These are phyloP conservation scores for Fissipunctia ypsillon DNA, from an alignment of 2,888 invertebrate genomes.

Conservation along the genomic window DNA sequence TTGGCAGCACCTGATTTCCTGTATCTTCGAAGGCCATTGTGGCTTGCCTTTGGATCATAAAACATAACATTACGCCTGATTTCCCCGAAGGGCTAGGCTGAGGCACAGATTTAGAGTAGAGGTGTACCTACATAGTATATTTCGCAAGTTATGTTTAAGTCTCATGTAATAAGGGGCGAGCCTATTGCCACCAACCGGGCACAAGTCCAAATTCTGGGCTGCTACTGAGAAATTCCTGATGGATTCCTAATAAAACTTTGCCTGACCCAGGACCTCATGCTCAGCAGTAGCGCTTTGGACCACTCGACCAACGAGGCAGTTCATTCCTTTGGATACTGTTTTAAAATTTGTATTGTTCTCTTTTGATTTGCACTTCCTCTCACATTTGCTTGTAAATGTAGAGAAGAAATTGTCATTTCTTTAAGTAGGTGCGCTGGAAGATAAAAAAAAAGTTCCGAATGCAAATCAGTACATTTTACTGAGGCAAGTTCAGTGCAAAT, in stretches of 20 bases:
- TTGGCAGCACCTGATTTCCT: not conserved
- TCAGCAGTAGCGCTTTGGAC: not conserved
- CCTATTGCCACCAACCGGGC: not conserved
- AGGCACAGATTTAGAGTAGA: not conserved
- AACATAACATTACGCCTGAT: not conserved
- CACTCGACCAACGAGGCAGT: not conserved
- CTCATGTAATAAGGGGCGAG: not conserved
- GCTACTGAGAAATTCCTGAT: not conserved
- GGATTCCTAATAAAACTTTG: not conserved
- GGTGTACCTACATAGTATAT: not conserved
- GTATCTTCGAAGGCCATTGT: not conserved
- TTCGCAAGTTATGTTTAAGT: not conserved
- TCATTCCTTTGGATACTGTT: not conserved
- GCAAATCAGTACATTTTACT: not conserved
- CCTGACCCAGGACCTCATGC: not conserved
- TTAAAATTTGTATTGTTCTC: not conserved
- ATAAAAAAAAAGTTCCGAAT: not conserved
- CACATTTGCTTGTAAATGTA: not conserved
- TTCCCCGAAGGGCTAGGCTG: not conserved
- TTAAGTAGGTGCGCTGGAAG: not conserved
- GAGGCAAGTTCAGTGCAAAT: not conserved
- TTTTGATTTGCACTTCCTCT: conserved; percentile 2
- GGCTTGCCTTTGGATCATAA: not conserved
- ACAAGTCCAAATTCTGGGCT: not conserved
- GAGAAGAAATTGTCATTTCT: not conserved